phyloP scores from a whole-genome alignment of 2,797 vertebrate species.

The Loriculus beryllinus region DNA sequence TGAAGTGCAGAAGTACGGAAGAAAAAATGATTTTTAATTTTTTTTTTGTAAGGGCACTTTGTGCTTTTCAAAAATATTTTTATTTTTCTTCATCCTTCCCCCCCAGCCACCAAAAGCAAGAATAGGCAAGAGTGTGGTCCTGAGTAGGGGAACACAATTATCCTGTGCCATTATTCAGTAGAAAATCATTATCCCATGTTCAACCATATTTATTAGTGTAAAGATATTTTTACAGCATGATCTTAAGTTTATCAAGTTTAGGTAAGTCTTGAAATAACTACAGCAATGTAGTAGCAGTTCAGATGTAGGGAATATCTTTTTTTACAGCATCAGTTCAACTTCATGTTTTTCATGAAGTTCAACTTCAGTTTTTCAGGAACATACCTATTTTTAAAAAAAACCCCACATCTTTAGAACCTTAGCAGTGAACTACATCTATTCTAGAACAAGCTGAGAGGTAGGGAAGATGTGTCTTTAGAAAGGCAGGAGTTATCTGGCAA shows the following conservation, averaged over 20 bases:
- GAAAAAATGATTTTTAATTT: background rate
- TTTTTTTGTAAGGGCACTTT: background rate
- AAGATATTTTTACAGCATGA: background rate
- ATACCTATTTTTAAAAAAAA: background rate
- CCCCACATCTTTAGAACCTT: background rate
- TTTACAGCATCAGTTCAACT: background rate
- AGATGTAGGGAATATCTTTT: accelerated
- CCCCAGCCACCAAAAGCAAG: accelerated
- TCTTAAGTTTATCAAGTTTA: background rate
- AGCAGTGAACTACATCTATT: background rate
- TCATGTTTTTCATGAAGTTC: too few species aligned
- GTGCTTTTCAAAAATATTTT: background rate
- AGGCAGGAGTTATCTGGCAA: background rate
- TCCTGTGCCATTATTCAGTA: background rate
- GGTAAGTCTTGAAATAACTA: background rate
- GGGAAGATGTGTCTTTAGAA: background rate
- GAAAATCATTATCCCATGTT: background rate
- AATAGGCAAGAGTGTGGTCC: background rate
- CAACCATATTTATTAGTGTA: background rate
- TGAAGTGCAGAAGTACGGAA: background rate
- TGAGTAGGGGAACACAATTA: background rate
- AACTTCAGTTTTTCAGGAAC: background rate
- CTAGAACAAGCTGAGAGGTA: background rate
- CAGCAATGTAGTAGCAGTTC: background rate
- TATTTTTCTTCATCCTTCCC: background rate